phyloP scores from a whole-genome alignment of 2,888 invertebrate genomes.

The Cheilosia pagana region DNA sequence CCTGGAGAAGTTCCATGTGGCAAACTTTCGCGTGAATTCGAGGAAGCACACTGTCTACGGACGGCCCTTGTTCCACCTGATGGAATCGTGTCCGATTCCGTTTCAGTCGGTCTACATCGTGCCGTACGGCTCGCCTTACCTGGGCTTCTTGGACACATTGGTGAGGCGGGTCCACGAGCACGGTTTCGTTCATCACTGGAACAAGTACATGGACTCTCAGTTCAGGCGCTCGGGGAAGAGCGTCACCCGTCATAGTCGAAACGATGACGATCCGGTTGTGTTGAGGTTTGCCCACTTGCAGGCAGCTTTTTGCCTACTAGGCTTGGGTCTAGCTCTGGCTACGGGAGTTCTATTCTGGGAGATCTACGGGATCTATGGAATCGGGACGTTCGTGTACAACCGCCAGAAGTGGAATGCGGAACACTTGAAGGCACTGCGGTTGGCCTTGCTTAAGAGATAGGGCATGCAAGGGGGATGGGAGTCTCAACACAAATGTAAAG shows the following conservation, averaged over 20 bases:
- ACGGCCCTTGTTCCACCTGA: constrained; percentile 84
- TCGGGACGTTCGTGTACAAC: constrained; percentile 58
- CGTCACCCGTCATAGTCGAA: constrained; percentile 67
- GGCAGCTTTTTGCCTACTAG: constrained; percentile 80
- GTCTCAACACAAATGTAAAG: background rate
- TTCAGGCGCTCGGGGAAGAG: constrained; percentile 78
- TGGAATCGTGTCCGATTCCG: constrained; percentile 85
- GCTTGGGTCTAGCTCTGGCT: constrained; percentile 78
- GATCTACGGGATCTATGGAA: constrained; percentile 52
- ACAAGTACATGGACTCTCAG: constrained; percentile 78
- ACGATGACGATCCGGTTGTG: constrained; percentile 78
- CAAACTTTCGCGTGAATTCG: constrained; percentile 77
- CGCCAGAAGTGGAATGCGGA: constrained; percentile 39
- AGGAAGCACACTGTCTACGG: constrained; percentile 81
- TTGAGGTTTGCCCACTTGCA: constrained; percentile 80
- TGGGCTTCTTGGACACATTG: constrained; percentile 84
- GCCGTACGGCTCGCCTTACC: constrained; percentile 86
- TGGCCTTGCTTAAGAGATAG: constrained; percentile 29
- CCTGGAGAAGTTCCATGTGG: constrained; percentile 84
- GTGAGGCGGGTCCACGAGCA: constrained; percentile 84
- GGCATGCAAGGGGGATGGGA: constrained; percentile 37
- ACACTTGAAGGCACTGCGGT: constrained; percentile 14
- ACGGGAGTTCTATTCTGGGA: constrained; percentile 78
- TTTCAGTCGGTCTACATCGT: constrained; percentile 85
- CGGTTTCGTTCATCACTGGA: constrained; percentile 84